Base-by-base conservation (phyloP, 2,113 vertebrate genomes). In the Otocyon megalotis region DNA sequence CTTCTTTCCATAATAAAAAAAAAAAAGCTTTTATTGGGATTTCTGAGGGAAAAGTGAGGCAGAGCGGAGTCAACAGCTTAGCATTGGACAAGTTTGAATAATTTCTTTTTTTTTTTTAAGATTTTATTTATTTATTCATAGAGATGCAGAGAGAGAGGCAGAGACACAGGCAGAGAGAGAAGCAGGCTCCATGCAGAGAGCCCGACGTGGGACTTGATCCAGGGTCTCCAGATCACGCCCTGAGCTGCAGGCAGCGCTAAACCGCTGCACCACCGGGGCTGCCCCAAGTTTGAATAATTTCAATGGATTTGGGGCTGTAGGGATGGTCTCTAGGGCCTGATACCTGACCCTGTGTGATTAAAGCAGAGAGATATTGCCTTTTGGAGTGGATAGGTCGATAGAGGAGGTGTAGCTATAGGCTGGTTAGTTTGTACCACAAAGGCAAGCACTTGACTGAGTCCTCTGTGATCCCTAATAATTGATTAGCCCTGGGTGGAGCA, bases 1-100 rank as follows among this genome's bases (percentile, higher is more conserved):
- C 17, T 85, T 79, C 63, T 90, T 53, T 62, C 16, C 43, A 11
- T 86, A 72, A 90, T 54, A 80, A 97, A 93, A 94, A 32, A 43
- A 43, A 43, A 43, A 43, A 43, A 43, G 43, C 43, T 11, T 50
- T 92, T 65, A 62, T 1, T 24, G 81, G 50, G 62, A 10, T 17
- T 80, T 69, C 26, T 37, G 43, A 0, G 5, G 32, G 62, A 28
- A 67, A 84, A 54, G 37, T 71, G 62, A 53, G 63, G 19, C 43
- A 15, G 20, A 28, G 28, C 56, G 4, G 1, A 32, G 54, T 2
- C 26, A 56, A 43, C 26, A 54, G 72, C n/a, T 62, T n/a, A 72
- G 72, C 37, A 32, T 0, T 26, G 35, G 35, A 91, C 50, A 10
- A 37, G 13, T 58, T 54, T 11, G 62, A 71, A 54, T 26, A 30